These are phyloP conservation scores for Tribolium madens DNA, from an alignment of 1,140 invertebrate species.

Conservation along the genomic window DNA sequence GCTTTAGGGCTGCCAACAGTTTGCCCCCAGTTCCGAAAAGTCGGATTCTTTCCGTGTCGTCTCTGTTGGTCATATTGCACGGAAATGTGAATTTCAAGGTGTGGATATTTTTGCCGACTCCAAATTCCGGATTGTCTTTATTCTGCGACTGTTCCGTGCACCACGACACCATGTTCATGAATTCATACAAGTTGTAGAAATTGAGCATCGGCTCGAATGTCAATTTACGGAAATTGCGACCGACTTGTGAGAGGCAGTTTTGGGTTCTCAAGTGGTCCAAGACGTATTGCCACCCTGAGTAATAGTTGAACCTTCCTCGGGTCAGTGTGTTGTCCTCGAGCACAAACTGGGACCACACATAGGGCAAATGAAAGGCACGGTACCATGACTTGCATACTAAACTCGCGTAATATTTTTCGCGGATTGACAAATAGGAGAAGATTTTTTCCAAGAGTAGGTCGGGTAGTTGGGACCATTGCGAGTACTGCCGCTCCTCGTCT, in stretches of 20 bases:
- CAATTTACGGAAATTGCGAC: constrained; percentile 75
- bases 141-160: constrained; percentile 70
- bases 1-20: constrained; percentile 76
- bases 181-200: constrained; percentile 87
- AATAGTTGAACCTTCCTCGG: constrained; percentile 82
- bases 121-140: constrained; percentile 61
- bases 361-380: constrained; percentile 78
- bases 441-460: constrained; percentile 84
- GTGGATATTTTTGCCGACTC: constrained; percentile 72
- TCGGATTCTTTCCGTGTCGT: constrained; percentile 72
- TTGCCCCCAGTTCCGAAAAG: constrained; percentile 84
- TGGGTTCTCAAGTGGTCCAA: constrained; percentile 82
- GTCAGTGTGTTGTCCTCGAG: constrained; percentile 81
- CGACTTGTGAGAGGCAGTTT: constrained; percentile 78
- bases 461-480: constrained; percentile 78
- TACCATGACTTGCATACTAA: constrained; percentile 79
- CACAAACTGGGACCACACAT: constrained; percentile 80
- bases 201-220: constrained; percentile 82
- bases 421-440: constrained; percentile 77
- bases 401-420: constrained; percentile 81
- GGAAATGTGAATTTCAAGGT: constrained; percentile 83
- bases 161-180: constrained; percentile 84
- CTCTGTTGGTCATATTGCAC: constrained; percentile 77
- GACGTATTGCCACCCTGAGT: constrained; percentile 85
- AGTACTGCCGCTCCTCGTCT: constrained; percentile 66